Conservation (phyloP, 2,113 vertebrate species). For the Gadus macrocephalus region DNA sequence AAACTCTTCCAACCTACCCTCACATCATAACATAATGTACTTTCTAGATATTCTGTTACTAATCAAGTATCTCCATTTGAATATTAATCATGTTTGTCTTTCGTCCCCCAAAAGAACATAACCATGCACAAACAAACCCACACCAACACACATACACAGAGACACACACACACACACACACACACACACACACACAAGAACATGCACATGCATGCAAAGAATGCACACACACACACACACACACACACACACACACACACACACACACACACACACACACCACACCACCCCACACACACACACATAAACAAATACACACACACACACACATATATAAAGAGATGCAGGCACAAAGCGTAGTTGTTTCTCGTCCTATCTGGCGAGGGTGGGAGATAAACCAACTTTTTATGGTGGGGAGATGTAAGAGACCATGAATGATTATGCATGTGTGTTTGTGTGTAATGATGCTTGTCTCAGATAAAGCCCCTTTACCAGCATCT, state of each 20-base stretch:
- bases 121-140: too few relatives aligned
- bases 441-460: conserved; percentile 2
- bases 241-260: conserved; percentile 14
- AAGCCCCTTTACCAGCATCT: too few relatives aligned
- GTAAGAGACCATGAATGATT: conserved; percentile 43
- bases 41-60: too few relatives aligned
- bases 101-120: neutral
- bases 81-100: too few relatives aligned
- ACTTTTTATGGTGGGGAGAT: conserved; percentile 49
- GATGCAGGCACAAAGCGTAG: conserved; percentile 33
- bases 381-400: conserved; percentile 48
- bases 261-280: conserved; percentile 12
- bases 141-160: neutral
- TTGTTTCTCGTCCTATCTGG: conserved; percentile 47
- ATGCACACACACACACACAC: neutral
- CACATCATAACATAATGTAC: too few relatives aligned
- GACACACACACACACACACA: conserved; percentile 1
- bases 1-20: too few relatives aligned
- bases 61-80: too few relatives aligned
- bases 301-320: conserved; percentile 9
- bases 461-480: neutral
- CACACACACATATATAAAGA: conserved; percentile 21
- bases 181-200: neutral
- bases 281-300: conserved; percentile 14
- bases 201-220: too few relatives aligned